These are phyloP conservation scores for Miltochrista miniata DNA, from an alignment of 2,888 invertebrate species.

Conservation along the genomic window DNA sequence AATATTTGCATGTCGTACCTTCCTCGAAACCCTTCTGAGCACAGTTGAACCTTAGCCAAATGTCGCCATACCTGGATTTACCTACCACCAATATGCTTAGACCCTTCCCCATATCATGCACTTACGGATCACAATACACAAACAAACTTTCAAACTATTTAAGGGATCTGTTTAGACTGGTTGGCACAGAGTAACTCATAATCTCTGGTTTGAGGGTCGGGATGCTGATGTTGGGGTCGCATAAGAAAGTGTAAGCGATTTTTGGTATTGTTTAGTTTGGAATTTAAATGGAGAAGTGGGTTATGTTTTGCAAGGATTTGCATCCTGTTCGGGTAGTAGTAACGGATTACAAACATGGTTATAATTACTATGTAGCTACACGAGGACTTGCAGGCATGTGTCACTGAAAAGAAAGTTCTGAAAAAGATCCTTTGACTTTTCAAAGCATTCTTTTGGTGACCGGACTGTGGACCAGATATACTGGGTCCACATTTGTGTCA, in stretches of 20 bases:
- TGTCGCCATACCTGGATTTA: constrained; percentile 60
- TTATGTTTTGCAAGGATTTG: too few species aligned
- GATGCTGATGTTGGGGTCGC: constrained; percentile 44
- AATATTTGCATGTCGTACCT: constrained; percentile 38
- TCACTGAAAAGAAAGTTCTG: too few species aligned
- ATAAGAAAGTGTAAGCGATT: constrained; percentile 49
- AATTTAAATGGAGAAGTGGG: constrained; percentile 27
- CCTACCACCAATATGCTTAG: constrained; percentile 36
- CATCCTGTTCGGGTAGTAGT: too few species aligned
- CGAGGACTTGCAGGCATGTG: too few species aligned
- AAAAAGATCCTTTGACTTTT: too few species aligned
- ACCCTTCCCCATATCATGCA: constrained; percentile 21
- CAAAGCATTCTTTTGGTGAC: too few species aligned
- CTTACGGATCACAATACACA: not conserved
- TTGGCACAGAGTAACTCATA: constrained; percentile 45
- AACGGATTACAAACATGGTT: too few species aligned
- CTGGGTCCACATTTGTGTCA: too few species aligned
- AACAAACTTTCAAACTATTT: constrained; percentile 7
- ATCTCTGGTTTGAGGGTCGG: constrained; percentile 40
- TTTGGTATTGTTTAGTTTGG: constrained; percentile 42
- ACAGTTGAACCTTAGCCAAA: constrained; percentile 60
- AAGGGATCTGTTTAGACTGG: constrained; percentile 29
- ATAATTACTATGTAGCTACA: too few species aligned
- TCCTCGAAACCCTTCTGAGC: constrained; percentile 37
- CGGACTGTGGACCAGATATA: too few species aligned